Percentiles rank a stretch among this genome's conserved stretches.
phyloP scores from a whole-genome alignment of 1,140 invertebrate species.

The Ips nitidus region DNA sequence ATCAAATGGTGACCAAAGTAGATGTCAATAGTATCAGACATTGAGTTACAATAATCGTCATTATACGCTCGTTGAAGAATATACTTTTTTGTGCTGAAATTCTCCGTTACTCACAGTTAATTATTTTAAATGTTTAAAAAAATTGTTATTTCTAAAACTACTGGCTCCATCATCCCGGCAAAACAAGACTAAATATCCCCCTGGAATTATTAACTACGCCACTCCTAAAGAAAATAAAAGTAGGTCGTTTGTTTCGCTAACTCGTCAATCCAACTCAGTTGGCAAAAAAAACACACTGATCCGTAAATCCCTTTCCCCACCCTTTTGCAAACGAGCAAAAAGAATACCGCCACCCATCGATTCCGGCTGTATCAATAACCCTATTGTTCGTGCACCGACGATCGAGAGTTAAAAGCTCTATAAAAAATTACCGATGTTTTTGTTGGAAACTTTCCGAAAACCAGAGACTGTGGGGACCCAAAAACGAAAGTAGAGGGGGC shows the following conservation, averaged over 20 bases:
- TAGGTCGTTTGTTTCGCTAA: constrained; percentile 21
- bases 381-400: constrained; percentile 6
- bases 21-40: too few species aligned
- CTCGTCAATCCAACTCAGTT: constrained; percentile 5
- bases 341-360: constrained; percentile 14
- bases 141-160: too few species aligned
- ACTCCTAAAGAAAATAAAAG: constrained; percentile 12
- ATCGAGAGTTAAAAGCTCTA: constrained; percentile 9
- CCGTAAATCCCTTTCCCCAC: constrained; percentile 4
- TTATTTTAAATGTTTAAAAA: too few species aligned
- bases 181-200: background rate
- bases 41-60: too few species aligned
- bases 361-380: constrained; percentile 21
- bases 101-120: too few species aligned
- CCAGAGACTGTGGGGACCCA: too few species aligned
- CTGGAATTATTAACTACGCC: constrained; percentile 7
- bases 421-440: constrained; percentile 1
- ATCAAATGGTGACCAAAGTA: too few species aligned
- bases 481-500: too few species aligned
- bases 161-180: too few species aligned
- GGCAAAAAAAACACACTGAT: constrained; percentile 18
- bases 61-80: too few species aligned
- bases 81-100: too few species aligned
- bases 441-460: background rate
- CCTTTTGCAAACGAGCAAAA: constrained; percentile 6